Evolutionary conservation across 2,888 invertebrate genomes (phyloP).

Genomic region (Trichacis sp.): DNA sequence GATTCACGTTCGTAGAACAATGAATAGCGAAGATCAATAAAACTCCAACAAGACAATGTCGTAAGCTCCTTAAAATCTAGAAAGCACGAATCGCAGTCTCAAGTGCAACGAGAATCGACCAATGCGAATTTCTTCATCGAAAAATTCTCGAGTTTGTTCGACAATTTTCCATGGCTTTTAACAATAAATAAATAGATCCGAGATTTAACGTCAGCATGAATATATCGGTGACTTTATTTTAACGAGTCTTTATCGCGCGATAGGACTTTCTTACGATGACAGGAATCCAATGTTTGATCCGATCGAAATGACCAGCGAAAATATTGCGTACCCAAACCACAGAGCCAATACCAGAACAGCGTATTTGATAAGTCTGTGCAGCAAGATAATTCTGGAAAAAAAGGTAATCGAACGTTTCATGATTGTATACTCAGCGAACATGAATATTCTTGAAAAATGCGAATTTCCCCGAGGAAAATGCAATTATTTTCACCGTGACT

Average conservation of each 20-base stretch:
- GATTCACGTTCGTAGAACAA: not conserved
- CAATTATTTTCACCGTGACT: not conserved
- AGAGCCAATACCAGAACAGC: slow-evolving; percentile 20
- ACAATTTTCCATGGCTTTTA: not conserved
- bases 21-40: not conserved
- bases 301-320: slow-evolving; percentile 26
- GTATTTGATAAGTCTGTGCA: slow-evolving; percentile 50
- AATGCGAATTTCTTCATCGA: not conserved
- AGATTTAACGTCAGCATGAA: not conserved
- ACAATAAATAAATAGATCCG: slow-evolving; percentile 6
- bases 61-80: not conserved
- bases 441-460: not conserved
- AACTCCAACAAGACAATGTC: not conserved
- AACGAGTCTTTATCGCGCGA: slow-evolving; percentile 27
- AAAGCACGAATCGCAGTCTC: not conserved
- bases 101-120: not conserved
- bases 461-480: no score
- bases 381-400: slow-evolving; percentile 46
- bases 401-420: no score
- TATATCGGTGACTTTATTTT: not conserved
- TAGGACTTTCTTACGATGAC: slow-evolving; percentile 33
- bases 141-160: not conserved
- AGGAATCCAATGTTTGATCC: slow-evolving; percentile 35
- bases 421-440: no score
- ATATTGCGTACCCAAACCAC: slow-evolving; percentile 22